These are phyloP conservation scores for Anabacerthia variegaticeps DNA, from an alignment of 2,797 vertebrate species.

Conservation along the genomic window DNA sequence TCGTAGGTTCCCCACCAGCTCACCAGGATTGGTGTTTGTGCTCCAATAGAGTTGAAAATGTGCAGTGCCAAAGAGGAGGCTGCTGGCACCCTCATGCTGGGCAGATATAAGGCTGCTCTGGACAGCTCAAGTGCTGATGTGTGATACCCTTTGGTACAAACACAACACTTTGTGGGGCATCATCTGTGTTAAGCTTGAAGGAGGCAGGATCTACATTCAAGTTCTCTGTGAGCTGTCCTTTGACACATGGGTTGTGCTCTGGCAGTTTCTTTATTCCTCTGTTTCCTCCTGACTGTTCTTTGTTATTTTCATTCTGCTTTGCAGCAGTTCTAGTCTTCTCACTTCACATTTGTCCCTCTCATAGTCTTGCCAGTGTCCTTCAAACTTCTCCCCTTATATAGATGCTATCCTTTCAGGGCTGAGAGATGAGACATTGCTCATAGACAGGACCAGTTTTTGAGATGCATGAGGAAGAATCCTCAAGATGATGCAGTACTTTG, in stretches of 20 bases:
- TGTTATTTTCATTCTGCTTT: background rate
- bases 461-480: background rate
- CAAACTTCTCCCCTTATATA: background rate
- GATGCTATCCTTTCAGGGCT: background rate
- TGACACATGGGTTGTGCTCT: background rate
- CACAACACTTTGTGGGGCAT: background rate
- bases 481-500: background rate
- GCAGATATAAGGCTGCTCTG: background rate
- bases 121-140: background rate
- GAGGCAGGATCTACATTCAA: background rate
- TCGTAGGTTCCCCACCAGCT: background rate
- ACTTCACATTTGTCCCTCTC: background rate
- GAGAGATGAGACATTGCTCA: background rate
- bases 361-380: background rate
- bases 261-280: background rate
- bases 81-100: background rate
- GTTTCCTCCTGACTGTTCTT: background rate
- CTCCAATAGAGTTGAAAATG: background rate
- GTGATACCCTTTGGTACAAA: background rate
- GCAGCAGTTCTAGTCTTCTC: background rate
- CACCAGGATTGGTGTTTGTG: background rate
- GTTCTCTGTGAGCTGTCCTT: background rate
- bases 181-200: background rate
- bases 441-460: background rate
- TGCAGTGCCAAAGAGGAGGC: background rate